Conservation (phyloP, 1,140 invertebrate genomes). For the Drosophila truncata region DNA sequence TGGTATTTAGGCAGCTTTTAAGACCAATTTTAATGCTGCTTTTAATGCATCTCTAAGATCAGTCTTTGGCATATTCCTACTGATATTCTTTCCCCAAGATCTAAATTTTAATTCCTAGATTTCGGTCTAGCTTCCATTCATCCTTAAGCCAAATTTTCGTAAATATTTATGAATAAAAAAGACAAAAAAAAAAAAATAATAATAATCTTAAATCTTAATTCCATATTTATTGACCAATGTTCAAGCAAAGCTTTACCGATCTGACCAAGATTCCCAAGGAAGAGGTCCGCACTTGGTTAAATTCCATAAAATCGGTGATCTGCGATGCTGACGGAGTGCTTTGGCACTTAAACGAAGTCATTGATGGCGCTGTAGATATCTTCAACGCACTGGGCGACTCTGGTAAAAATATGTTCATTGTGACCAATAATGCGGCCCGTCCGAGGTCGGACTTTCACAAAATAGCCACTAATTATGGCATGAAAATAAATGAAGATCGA, state of each 20-base stretch:
- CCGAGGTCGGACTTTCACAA: neutral
- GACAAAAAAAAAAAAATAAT: neutral
- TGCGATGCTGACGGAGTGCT: conserved; percentile 69
- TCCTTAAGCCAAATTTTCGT: neutral
- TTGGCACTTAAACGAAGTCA: conserved; percentile 41
- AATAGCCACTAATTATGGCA: conserved; percentile 41
- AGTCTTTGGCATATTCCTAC: too few species aligned
- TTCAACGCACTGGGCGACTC: conserved; percentile 36
- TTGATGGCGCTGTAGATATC: conserved; percentile 37
- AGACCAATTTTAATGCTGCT: too few species aligned
- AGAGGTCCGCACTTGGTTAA: conserved; percentile 54
- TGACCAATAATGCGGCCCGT: conserved; percentile 47
- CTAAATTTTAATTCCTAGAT: neutral
- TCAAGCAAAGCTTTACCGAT: conserved; percentile 51
- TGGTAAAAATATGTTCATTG: conserved; percentile 37
- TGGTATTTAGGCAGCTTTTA: too few species aligned
- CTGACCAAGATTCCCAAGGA: conserved; percentile 51
- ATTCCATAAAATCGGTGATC: conserved; percentile 47
- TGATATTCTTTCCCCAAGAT: neutral
- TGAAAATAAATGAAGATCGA: neutral
- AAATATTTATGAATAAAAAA: neutral
- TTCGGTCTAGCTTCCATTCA: neutral
- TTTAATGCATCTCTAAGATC: too few species aligned
- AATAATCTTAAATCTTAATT: neutral
- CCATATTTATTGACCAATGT: conserved; percentile 27